phyloP scores from a whole-genome alignment of 2,888 invertebrate species.

The Melanotus villosus region DNA sequence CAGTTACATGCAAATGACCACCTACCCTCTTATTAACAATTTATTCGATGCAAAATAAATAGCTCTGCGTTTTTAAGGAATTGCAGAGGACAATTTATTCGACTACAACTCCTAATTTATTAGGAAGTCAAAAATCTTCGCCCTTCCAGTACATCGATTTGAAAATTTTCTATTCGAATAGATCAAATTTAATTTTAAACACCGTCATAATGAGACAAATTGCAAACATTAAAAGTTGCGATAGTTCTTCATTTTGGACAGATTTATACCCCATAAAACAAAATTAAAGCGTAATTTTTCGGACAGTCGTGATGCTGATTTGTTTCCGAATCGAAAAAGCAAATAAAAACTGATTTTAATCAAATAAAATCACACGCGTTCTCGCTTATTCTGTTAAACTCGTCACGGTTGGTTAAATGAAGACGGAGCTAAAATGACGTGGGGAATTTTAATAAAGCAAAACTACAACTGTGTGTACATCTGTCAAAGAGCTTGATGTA shows the following conservation, averaged over 20 bases:
- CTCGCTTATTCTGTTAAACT: conserved; percentile 12
- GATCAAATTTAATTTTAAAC: conserved; percentile 29
- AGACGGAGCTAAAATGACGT: conserved; percentile 32
- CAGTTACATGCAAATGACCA: conserved; percentile 30
- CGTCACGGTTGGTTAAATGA: conserved; percentile 28
- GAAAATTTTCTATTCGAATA: neutral
- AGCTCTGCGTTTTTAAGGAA: neutral
- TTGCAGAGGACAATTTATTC: neutral
- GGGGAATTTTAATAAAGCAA: conserved; percentile 40
- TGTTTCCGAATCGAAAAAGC: conserved; percentile 40
- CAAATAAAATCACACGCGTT: conserved; percentile 12
- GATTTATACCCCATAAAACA: conserved; percentile 48
- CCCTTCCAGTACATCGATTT: no score
- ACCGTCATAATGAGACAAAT: conserved; percentile 40
- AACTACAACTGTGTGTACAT: conserved; percentile 50
- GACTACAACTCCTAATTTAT: no score
- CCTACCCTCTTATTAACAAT: conserved; percentile 13
- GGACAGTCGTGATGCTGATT: conserved; percentile 43
- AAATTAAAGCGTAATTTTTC: conserved; percentile 46
- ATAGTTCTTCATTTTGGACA: conserved; percentile 45
- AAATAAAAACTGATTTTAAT: conserved; percentile 27
- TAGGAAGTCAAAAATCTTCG: no score
- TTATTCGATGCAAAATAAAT: conserved; percentile 4
- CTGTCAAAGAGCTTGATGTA: conserved; percentile 50
- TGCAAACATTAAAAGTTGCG: conserved; percentile 41